A percentile compares a stretch with the other conserved stretches of the same genome.
These are phyloP conservation scores for Gulo gulo DNA, from an alignment of 2,113 vertebrate species.

Conservation along the genomic window DNA sequence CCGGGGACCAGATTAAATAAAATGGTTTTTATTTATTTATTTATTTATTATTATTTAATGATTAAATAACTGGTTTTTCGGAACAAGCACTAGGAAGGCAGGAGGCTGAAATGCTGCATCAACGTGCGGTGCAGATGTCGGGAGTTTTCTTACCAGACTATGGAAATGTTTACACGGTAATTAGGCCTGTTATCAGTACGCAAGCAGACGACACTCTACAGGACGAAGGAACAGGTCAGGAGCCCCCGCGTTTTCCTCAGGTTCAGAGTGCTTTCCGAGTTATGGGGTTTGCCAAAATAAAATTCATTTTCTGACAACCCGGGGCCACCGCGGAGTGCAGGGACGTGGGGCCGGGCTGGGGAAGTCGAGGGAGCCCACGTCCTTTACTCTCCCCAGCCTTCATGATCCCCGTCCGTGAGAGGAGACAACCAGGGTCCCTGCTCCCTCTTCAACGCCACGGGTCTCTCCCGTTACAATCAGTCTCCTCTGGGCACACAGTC, in stretches of 20 bases:
- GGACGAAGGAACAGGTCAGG: conserved; percentile 71
- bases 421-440: neutral
- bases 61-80: neutral
- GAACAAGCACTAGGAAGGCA: conserved; percentile 6
- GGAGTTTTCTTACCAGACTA: conserved; percentile 61
- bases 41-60: too few relatives aligned
- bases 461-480: neutral
- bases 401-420: neutral
- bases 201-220: conserved; percentile 52
- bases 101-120: neutral
- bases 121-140: conserved; percentile 64
- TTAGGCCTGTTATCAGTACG: conserved; percentile 69
- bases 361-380: neutral
- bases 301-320: neutral
- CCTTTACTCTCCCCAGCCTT: neutral
- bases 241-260: conserved; percentile 51
- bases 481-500: conserved; percentile 35
- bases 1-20: neutral
- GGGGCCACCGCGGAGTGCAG: neutral
- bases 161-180: conserved; percentile 72
- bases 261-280: conserved; percentile 23
- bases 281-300: conserved; percentile 52
- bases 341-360: neutral
- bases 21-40: neutral
- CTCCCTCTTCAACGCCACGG: neutral